phyloP scores from a whole-genome alignment of 2,888 invertebrate genomes.

The Perizoma flavofasciatum region DNA sequence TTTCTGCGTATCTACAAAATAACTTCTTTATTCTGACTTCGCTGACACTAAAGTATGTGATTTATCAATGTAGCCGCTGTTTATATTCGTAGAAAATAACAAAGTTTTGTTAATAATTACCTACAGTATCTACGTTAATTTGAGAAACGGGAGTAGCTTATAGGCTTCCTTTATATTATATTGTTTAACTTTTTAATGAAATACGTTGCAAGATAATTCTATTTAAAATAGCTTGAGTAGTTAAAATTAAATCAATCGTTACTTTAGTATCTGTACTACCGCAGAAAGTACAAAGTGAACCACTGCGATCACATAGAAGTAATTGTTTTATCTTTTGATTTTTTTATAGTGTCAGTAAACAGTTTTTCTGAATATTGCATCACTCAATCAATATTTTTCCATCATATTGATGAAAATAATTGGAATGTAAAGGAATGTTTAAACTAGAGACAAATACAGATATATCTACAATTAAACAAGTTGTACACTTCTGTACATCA shows the following conservation, averaged over 20 bases:
- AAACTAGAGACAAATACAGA: not conserved
- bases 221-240: conserved; percentile 26
- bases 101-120: not conserved
- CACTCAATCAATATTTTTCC: conserved; percentile 19
- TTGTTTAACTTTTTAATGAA: conserved; percentile 26
- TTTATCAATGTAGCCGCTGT: no score
- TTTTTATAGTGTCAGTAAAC: not conserved
- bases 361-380: not conserved
- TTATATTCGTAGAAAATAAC: no score
- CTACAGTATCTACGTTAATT: conserved; percentile 1
- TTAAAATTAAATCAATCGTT: conserved; percentile 16
- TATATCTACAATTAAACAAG: not conserved
- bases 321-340: conserved; percentile 1
- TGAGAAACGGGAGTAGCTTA: conserved; percentile 14
- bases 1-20: no score
- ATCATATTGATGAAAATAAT: conserved; percentile 5
- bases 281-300: conserved; percentile 22
- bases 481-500: conserved; percentile 10
- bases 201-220: conserved; percentile 28
- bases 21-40: no score
- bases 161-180: conserved; percentile 27
- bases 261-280: conserved; percentile 9
- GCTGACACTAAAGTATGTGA: no score
- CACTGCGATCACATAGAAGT: conserved; percentile 8
- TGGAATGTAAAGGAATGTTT: conserved; percentile 1